phyloP scores from a whole-genome alignment of 2,797 vertebrate species.

The Channa striata region DNA sequence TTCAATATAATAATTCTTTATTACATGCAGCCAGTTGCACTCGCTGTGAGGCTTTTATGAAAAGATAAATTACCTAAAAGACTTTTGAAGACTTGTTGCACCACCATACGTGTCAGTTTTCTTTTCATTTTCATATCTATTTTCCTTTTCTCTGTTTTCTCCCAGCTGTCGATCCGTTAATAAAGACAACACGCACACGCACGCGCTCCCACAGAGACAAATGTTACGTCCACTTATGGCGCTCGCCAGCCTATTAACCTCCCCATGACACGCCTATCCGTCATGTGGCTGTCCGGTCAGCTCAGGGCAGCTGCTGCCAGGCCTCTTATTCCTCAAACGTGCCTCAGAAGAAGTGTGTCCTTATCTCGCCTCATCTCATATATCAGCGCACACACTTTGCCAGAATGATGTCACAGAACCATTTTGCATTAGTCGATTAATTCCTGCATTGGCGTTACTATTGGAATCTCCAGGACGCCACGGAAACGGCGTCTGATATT shows the following conservation, averaged over 20 bases:
- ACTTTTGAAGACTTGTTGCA: neutral
- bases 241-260: conserved; percentile 39
- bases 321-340: conserved; percentile 14
- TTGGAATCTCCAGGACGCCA: too few species aligned
- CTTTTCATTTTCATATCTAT: neutral
- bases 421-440: neutral
- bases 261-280: conserved; percentile 42
- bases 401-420: neutral
- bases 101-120: neutral
- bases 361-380: neutral
- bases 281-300: conserved; percentile 44
- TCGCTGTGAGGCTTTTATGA: neutral
- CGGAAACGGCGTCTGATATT: too few species aligned
- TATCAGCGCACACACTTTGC: neutral
- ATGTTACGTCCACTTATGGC: conserved; percentile 45
- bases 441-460: too few species aligned
- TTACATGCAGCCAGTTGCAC: neutral
- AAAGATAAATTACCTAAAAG: too few species aligned
- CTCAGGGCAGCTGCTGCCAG: conserved; percentile 7
- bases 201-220: conserved; percentile 27
- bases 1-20: neutral
- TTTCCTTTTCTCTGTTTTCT: neutral
- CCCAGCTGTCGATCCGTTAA: conserved; percentile 14
- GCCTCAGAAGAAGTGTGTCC: neutral
- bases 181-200: conserved; percentile 22